These are phyloP conservation scores for Psilopogon haemacephalus DNA, from an alignment of 2,113 vertebrate species.

Conservation along the genomic window DNA sequence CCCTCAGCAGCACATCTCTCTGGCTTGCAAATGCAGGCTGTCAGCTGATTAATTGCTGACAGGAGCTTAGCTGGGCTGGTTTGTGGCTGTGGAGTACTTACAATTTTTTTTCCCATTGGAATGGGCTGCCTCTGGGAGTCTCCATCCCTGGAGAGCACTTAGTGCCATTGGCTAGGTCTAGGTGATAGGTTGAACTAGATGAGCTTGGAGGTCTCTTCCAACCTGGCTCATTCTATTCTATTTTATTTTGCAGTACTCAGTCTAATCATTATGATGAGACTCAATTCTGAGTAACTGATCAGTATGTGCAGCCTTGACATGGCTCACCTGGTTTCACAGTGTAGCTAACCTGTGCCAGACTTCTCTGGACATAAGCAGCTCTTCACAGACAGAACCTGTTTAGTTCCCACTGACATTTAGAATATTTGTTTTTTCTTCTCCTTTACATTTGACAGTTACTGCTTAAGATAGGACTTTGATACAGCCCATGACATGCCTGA, in stretches of 20 bases:
- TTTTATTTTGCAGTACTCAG: background rate
- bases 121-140: too few species aligned
- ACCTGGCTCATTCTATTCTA: too few species aligned
- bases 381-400: background rate
- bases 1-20: too few species aligned
- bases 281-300: background rate
- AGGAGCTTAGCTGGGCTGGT: too few species aligned
- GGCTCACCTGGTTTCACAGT: background rate
- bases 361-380: background rate
- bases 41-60: too few species aligned
- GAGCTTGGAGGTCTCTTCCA: too few species aligned
- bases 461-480: background rate
- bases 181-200: too few species aligned
- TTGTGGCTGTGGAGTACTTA: too few species aligned
- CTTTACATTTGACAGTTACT: conserved; percentile 13
- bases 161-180: too few species aligned
- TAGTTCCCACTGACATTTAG: background rate
- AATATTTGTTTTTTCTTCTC: conserved; percentile 3
- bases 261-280: background rate
- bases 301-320: background rate
- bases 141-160: too few species aligned
- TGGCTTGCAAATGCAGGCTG: too few species aligned
- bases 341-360: background rate
- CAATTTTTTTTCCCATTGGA: too few species aligned
- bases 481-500: background rate